Base-by-base conservation (phyloP, 2,888 invertebrate genomes). In the Synanthedon formicaeformis region DNA sequence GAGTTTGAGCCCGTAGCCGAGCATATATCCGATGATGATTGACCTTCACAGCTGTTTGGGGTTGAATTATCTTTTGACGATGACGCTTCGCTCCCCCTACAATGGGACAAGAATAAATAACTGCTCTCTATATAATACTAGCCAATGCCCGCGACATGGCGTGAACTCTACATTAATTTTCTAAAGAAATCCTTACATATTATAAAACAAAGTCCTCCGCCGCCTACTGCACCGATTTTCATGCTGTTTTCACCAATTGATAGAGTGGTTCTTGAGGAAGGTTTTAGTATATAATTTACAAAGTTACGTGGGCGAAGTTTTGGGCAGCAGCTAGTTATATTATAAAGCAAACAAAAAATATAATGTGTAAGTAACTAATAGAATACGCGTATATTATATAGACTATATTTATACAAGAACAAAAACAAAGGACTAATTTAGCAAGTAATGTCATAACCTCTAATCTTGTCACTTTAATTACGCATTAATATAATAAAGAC, bases 81-180 rank as follows among this genome's bases (percentile, higher is more conserved):
- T 78, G 87, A 80, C 69, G 86, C 86, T 87, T 86, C 87, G 79
- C 72, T 87, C 81, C 87, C 88, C 86, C 88, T 88, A 55, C 55
- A 71, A 71, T 54, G 55, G 55, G 51, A 56, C 40, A 53, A 53
- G 54, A 62, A 56, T 58, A 61, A 57, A 54, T 49, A 34, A 34
- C 1, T 34, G 34, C 34, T 34, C 27, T 27, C 34, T 34, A 34
- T 2, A 34, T 45, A 45, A 6, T n/a, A 45, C n/a, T 11, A 34
- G 34, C 34, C 5, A 1, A 34, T 34, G 34, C 34, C 11, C 34
- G 2, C 1, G 34, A 34, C 6, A 10, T 34, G 3, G 34, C 2
- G 10, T 34, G 34, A 34, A 34, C 34, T 34, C 11, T 10, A 50
- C 23, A 18, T 50, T 34, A 34, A 34, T 10, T 34, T 34, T 34